phyloP scores from a whole-genome alignment of 2,888 invertebrate species.

The Rotaria sp. region DNA sequence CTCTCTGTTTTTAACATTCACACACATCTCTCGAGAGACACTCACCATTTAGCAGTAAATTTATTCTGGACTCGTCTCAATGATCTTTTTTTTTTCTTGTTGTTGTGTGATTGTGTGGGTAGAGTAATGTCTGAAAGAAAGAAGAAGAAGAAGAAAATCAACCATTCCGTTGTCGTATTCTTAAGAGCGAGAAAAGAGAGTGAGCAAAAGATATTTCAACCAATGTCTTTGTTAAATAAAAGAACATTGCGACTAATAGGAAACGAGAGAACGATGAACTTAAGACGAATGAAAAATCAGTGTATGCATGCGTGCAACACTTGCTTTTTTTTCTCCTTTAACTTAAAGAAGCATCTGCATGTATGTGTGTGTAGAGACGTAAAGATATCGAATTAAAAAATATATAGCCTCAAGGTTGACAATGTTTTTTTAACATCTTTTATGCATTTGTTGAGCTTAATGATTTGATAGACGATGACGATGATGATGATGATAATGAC shows the following conservation, averaged over 20 bases:
- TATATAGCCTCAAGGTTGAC: not conserved
- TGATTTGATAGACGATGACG: not conserved
- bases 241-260: constrained; percentile 3
- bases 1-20: constrained; percentile 18
- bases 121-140: constrained; percentile 18
- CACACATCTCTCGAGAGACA: constrained; percentile 20
- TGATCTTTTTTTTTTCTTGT: not conserved
- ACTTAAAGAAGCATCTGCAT: constrained; percentile 7
- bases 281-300: constrained; percentile 24
- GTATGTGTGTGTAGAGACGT: not conserved
- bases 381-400: constrained; percentile 24
- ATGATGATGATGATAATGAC: not conserved
- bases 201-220: constrained; percentile 6
- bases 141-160: constrained; percentile 26
- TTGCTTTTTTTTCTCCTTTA: not conserved
- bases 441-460: not conserved
- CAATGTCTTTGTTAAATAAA: constrained; percentile 11
- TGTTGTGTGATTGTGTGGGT: not conserved
- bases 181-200: not conserved
- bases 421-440: constrained; percentile 2
- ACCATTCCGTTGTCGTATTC: constrained; percentile 13
- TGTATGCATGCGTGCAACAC: not conserved
- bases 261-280: constrained; percentile 17
- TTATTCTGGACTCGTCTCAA: constrained; percentile 19
- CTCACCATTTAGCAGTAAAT: constrained; percentile 30